These are phyloP conservation scores for Thomomys bottae DNA, from an alignment of 2,113 vertebrate species.

Conservation along the genomic window DNA sequence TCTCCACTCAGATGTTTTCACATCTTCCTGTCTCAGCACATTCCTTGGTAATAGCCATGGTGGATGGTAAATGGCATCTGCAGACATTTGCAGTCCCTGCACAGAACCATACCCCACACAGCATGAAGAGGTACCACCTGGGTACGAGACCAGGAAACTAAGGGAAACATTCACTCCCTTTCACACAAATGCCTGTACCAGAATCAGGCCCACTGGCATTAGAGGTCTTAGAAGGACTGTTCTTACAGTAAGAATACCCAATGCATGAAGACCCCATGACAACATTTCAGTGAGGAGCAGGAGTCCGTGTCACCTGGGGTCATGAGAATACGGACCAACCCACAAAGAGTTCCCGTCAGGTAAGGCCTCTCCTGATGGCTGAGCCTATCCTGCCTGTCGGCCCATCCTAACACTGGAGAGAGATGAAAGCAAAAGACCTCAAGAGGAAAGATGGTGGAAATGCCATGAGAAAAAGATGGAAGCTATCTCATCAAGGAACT, in stretches of 20 bases:
- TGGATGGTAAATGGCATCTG: not conserved
- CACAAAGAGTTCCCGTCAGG: not conserved
- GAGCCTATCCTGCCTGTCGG: not conserved
- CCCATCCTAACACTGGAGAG: not conserved
- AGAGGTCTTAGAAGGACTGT: not conserved
- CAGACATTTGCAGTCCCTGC: too few relatives aligned
- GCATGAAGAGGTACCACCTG: not conserved
- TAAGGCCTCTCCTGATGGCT: not conserved
- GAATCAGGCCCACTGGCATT: not conserved
- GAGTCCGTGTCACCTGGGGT: not conserved
- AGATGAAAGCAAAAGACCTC: not conserved
- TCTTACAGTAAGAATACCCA: not conserved
- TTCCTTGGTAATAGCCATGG: not conserved
- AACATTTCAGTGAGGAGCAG: not conserved
- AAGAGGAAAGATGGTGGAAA: not conserved
- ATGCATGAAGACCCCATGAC: not conserved
- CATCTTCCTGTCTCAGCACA: not conserved
- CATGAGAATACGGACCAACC: not conserved
- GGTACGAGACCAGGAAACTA: not conserved
- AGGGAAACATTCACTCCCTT: not conserved
- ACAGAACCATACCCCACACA: not conserved
- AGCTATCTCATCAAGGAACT: not conserved
- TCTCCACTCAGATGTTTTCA: not conserved
- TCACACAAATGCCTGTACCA: not conserved
- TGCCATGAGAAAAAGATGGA: not conserved